Percentiles rank a stretch among this genome's conserved stretches.
Conservation (phyloP, 30 jellyfish, hydroid and myxozoan species). For the Hydractinia echinata region DNA sequence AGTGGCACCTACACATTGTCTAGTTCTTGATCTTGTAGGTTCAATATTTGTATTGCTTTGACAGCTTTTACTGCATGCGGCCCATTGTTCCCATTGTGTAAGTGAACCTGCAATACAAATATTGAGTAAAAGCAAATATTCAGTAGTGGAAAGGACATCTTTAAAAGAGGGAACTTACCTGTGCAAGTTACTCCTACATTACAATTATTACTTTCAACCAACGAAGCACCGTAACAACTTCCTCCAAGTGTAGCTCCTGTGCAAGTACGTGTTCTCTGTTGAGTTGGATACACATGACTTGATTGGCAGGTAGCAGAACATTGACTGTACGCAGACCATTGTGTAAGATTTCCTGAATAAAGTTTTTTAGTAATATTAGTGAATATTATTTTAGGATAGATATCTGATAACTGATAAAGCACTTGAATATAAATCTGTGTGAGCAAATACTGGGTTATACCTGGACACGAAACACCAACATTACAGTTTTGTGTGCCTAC, state of each 20-base stretch:
- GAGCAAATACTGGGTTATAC: background rate
- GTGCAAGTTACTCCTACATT: slow-evolving; percentile 2
- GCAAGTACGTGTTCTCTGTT: too few relatives aligned
- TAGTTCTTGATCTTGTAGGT: background rate
- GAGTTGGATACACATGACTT: too few relatives aligned
- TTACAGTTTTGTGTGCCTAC: background rate
- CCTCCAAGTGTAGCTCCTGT: slow-evolving; percentile 23
- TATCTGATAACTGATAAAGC: too few relatives aligned
- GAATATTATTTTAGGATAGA: too few relatives aligned
- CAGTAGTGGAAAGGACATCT: slow-evolving; percentile 1
- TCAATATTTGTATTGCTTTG: background rate
- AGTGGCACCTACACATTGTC: background rate
- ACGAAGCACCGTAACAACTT: background rate
- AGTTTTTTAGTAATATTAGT: too few relatives aligned
- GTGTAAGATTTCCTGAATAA: too few relatives aligned
- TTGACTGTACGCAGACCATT: too few relatives aligned
- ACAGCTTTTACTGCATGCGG: background rate
- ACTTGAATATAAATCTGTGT: too few relatives aligned
- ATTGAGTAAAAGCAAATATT: too few relatives aligned
- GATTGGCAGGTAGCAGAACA: too few relatives aligned
- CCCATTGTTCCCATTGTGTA: background rate
- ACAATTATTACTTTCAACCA: background rate
- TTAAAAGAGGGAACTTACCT: too few relatives aligned
- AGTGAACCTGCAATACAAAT: background rate
- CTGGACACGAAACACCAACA: slow-evolving; percentile 2